These are phyloP conservation scores for Porites lutea DNA, from an alignment of 64 coral and sea anemone species.

Conservation along the genomic window DNA sequence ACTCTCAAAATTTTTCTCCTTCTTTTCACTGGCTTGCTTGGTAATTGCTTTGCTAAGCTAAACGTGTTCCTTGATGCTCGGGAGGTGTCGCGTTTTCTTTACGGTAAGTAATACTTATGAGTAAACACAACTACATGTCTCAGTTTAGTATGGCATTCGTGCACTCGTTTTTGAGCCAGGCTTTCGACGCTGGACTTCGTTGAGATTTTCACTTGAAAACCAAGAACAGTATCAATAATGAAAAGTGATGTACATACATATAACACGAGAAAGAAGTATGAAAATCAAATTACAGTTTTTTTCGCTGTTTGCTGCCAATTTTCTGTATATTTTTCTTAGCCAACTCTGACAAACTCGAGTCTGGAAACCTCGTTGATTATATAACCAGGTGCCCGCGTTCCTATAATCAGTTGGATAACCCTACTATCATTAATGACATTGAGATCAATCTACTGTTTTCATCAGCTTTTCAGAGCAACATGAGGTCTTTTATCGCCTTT, in stretches of 20 bases:
- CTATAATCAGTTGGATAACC: background rate
- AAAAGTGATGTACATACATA: no score
- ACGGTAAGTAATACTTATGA: constrained; percentile 76
- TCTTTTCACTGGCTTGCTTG: background rate
- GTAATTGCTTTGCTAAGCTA: constrained; percentile 56
- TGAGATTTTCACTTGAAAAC: no score
- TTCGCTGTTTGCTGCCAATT: background rate
- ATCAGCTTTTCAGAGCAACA: constrained; percentile 21
- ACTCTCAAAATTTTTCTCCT: background rate
- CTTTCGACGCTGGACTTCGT: no score
- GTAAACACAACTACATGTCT: constrained; percentile 38
- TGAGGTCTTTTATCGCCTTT: constrained; percentile 27
- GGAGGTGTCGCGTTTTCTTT: constrained; percentile 95
- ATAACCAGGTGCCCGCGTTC: background rate
- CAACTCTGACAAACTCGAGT: background rate
- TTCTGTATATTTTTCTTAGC: no score
- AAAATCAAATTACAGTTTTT: no score
- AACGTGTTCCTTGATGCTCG: constrained; percentile 84
- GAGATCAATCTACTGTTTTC: constrained; percentile 11
- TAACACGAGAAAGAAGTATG: no score
- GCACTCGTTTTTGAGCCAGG: no score
- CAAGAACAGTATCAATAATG: no score
- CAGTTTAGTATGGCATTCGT: background rate
- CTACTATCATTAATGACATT: background rate
- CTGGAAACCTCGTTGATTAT: background rate